Evolutionary conservation across 2,113 vertebrate genomes (phyloP).

Genomic region (Tachysurus fulvidraco): DNA sequence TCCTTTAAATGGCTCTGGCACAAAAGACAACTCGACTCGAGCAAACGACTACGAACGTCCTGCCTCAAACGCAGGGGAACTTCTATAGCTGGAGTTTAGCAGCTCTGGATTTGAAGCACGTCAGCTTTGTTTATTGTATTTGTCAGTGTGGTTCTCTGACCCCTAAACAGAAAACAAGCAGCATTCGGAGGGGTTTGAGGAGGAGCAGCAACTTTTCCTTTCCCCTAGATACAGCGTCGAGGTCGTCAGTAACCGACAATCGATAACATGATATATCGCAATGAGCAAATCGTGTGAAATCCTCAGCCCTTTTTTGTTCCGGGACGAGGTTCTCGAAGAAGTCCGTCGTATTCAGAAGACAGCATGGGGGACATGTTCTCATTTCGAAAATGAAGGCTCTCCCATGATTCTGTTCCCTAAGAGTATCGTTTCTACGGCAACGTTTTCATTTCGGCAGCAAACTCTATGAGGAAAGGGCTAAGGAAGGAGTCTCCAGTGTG

Average conservation of each 20-base stretch:
- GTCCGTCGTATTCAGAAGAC: neutral
- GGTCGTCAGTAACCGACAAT: neutral
- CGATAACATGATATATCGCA: neutral
- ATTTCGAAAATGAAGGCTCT: neutral
- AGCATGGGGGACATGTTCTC: neutral
- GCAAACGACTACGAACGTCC: constrained; percentile 12
- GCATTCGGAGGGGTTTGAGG: constrained; percentile 21
- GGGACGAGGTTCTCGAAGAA: neutral
- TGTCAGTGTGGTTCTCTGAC: constrained; percentile 68
- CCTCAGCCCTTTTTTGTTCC: neutral
- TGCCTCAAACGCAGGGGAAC: neutral
- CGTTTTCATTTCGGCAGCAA: neutral
- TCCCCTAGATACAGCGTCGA: neutral
- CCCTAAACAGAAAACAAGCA: constrained; percentile 61
- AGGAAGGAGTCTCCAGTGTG: neutral
- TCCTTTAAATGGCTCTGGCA: constrained; percentile 47
- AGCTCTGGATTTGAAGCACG: constrained; percentile 64
- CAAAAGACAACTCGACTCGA: constrained; percentile 11
- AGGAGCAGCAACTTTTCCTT: neutral
- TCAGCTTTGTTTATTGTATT: constrained; percentile 46
- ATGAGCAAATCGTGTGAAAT: neutral
- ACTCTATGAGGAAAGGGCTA: neutral
- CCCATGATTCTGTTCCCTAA: neutral
- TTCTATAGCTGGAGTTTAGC: constrained; percentile 60
- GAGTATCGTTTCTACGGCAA: neutral